Evolutionary conservation across 2,888 invertebrate species (phyloP).

Genomic region (Acrobasis suavella): DNA sequence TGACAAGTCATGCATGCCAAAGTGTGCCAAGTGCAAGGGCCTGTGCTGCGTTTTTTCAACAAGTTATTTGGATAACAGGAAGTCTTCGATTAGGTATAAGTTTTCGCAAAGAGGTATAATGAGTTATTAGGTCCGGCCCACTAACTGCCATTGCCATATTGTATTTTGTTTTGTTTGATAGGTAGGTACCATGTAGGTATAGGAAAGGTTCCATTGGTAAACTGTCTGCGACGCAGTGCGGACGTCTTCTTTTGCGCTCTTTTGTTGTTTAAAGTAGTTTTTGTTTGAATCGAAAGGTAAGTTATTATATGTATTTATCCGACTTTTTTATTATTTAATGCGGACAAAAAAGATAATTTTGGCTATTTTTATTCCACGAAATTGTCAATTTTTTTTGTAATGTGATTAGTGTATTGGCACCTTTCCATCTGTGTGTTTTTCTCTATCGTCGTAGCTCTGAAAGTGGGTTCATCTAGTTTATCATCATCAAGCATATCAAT

Average conservation of each 20-base stretch:
- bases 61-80: neutral
- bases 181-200: no score
- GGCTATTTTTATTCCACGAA: no score
- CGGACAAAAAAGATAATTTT: no score
- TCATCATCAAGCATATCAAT: no score
- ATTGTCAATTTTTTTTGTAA: no score
- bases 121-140: neutral
- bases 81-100: neutral
- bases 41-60: slow-evolving; percentile 1
- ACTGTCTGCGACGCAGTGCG: neutral
- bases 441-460: no score
- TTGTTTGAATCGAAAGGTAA: neutral
- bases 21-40: slow-evolving; percentile 7
- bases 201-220: slow-evolving; percentile 3
- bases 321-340: no score
- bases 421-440: no score
- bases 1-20: slow-evolving; percentile 3
- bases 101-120: neutral
- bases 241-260: neutral
- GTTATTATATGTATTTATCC: neutral
- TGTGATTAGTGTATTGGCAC: no score
- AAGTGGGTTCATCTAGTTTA: no score
- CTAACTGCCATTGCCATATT: slow-evolving; percentile 8
- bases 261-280: neutral
- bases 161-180: slow-evolving; percentile 11